Conservation (phyloP, 2,113 vertebrate genomes). For the Heterochromis multidens region DNA sequence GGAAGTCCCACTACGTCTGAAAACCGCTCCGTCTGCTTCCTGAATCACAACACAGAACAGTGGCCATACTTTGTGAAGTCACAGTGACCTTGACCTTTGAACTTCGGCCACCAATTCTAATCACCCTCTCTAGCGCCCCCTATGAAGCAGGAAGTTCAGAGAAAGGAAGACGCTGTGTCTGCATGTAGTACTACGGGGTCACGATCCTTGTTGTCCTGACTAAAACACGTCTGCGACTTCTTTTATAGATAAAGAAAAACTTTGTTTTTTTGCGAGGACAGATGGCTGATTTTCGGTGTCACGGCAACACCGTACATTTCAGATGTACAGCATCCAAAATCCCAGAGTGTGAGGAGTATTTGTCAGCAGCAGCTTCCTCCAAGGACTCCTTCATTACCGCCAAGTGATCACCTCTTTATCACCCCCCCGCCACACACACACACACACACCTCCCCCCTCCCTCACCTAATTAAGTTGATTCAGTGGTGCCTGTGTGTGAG, state of each 20-base stretch:
- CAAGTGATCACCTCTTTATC: constrained; percentile 32
- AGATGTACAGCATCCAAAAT: background rate
- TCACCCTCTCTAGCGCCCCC: background rate
- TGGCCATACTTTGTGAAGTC: too few relatives aligned
- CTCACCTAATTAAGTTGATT: background rate
- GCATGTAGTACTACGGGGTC: background rate
- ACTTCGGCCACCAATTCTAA: background rate
- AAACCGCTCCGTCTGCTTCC: too few relatives aligned
- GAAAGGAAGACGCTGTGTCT: background rate
- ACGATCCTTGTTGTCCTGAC: background rate
- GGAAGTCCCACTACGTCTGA: too few relatives aligned
- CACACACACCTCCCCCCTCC: background rate
- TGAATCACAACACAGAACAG: too few relatives aligned
- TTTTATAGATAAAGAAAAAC: background rate
- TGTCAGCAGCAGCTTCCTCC: constrained; percentile 28
- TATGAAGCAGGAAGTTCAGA: background rate
- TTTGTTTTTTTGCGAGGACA: background rate
- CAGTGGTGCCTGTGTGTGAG: constrained; percentile 30
- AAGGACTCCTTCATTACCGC: constrained; percentile 14
- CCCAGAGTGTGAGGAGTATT: background rate
- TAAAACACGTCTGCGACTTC: background rate
- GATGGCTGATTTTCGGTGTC: background rate
- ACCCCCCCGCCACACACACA: background rate
- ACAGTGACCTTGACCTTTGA: background rate
- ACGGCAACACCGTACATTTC: background rate